Conservation (phyloP, 2,888 invertebrate species). For the Microctonus hyperodae region DNA sequence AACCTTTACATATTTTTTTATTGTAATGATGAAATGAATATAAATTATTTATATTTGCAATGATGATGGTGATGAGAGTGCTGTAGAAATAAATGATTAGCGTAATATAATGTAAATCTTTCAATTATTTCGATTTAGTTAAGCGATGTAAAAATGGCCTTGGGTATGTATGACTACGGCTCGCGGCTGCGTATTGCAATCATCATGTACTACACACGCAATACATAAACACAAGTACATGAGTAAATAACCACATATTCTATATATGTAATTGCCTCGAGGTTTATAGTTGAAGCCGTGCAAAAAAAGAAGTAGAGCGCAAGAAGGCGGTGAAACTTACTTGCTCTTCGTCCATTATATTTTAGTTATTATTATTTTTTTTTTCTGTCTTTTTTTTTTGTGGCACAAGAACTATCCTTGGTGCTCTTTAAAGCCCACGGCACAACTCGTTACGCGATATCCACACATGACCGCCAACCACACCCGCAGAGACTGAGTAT, state of each 20-base stretch:
- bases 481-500: slow-evolving; percentile 29
- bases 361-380: no score
- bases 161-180: slow-evolving; percentile 11
- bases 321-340: slow-evolving; percentile 7
- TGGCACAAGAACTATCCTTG: slow-evolving; percentile 26
- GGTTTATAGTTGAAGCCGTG: slow-evolving; percentile 1
- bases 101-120: slow-evolving; percentile 11
- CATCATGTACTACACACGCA: slow-evolving; percentile 11
- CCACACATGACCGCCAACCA: slow-evolving; percentile 35
- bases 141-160: slow-evolving; percentile 19
- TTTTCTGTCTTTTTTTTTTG: slow-evolving; percentile 19
- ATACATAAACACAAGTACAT: neutral
- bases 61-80: no score
- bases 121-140: slow-evolving; percentile 29
- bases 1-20: neutral
- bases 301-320: slow-evolving; percentile 2
- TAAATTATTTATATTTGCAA: no score
- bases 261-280: slow-evolving; percentile 3
- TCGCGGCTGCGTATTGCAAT: slow-evolving; percentile 12
- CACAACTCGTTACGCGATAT: slow-evolving; percentile 41
- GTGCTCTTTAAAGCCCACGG: slow-evolving; percentile 20
- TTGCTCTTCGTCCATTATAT: slow-evolving; percentile 27
- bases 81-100: neutral
- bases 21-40: neutral
- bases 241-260: neutral